Base-by-base conservation (phyloP, 1,140 invertebrate species). In the Anoplophora glabripennis region DNA sequence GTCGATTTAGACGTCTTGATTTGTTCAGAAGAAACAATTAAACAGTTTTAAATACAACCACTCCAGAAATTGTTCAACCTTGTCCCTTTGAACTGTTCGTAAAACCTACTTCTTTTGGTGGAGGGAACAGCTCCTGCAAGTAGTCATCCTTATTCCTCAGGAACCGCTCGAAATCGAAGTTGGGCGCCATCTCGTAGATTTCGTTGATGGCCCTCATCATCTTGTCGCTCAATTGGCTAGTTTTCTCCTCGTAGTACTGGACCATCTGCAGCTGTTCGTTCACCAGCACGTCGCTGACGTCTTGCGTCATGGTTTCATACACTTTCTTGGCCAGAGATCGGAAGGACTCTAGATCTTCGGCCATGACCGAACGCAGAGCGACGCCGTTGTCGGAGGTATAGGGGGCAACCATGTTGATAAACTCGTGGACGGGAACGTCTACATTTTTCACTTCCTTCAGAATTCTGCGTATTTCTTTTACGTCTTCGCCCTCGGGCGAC, bases 231-330 rank as follows among this genome's bases (percentile, higher is more conserved):
- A 60, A 65, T 9, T 68, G 38, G 17, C 62, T 55, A 36, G 62
- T 47, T 36, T 56, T 59, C 52, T 74, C 71, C 17, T 71, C 53
- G 47, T 67, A 66, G 41, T 48, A 67, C 46, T 72, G 59, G 3
- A 57, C 58, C 5, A 71, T 49, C 59, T 73, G 69, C n/a, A 75
- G 63, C 35, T 75, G 72, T 53, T 75, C 69, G 58, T 75, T 75
- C 1, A 68, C 64, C 9, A 75, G 52, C 5, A 75, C 73, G 40
- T 75, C 73, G 53, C 71, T 74, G 14, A 73, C 65, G 49, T 75
- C 73, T 59, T 75, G 65, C 0, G 71, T 72, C 68, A 74, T 75
- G 9, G 70, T 75, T 12, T 74, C 71, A 52, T 74, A 75, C 11
- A 75, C 65, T 57, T 67, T 70, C 17, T 61, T 66, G 2, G 70